Percentiles rank a stretch among this genome's conserved stretches.
phyloP scores from a whole-genome alignment of 2,888 invertebrate species.

The Brenthis daphne region DNA sequence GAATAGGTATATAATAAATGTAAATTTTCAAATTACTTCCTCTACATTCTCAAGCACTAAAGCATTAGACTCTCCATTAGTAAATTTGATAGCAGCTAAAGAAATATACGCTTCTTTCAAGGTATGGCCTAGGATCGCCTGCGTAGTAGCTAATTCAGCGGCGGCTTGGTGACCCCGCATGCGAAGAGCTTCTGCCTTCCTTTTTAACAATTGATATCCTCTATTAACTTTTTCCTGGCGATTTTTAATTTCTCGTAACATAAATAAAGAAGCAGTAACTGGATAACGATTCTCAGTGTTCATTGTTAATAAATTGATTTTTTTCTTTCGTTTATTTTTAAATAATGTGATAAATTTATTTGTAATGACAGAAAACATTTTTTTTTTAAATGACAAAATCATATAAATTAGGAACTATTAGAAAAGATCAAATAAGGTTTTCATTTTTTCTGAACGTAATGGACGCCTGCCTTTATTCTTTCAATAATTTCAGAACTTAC shows the following conservation, averaged over 20 bases:
- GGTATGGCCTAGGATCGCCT: slow-evolving; percentile 64
- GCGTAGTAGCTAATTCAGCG: slow-evolving; percentile 60
- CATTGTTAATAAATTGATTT: slow-evolving; percentile 51
- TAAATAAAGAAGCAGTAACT: slow-evolving; percentile 71
- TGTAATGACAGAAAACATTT: no score
- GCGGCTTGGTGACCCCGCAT: slow-evolving; percentile 64
- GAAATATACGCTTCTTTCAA: slow-evolving; percentile 72
- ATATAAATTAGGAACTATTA: no score
- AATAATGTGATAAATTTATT: no score
- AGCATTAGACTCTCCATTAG: slow-evolving; percentile 75
- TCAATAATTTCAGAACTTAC: slow-evolving; percentile 23
- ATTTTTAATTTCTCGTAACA: slow-evolving; percentile 72
- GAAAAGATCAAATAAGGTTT: no score
- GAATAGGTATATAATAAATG: background rate
- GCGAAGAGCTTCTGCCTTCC: slow-evolving; percentile 70
- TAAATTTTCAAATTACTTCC: slow-evolving; percentile 51
- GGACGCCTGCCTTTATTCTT: slow-evolving; percentile 8
- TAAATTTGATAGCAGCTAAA: slow-evolving; percentile 72
- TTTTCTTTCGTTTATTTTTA: background rate
- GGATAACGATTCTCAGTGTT: slow-evolving; percentile 70
- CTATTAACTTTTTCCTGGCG: slow-evolving; percentile 67
- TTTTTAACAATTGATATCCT: slow-evolving; percentile 66
- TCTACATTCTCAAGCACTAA: slow-evolving; percentile 73
- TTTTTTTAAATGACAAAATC: no score
- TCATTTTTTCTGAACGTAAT: slow-evolving; percentile 1